Conservation (phyloP, 2,797 vertebrate genomes). For the Phrynocephalus vlangalii region DNA sequence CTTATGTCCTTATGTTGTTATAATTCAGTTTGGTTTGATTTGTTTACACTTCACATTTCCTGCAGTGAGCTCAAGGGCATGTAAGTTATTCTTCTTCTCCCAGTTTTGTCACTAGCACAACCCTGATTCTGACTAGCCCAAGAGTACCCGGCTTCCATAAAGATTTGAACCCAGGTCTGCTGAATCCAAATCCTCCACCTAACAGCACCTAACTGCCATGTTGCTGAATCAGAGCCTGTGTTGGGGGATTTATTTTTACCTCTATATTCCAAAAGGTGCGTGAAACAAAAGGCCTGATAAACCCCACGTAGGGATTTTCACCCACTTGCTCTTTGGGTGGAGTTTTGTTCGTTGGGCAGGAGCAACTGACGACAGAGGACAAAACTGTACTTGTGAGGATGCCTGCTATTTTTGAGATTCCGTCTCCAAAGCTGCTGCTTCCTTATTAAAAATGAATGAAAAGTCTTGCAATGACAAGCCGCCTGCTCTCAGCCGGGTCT, state of each 20-base stretch:
- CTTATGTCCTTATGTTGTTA: too few species aligned
- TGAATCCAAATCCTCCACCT: too few species aligned
- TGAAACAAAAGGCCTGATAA: not conserved
- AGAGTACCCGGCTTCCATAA: too few species aligned
- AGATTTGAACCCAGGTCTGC: not conserved
- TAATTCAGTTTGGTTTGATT: too few species aligned
- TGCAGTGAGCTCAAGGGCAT: not conserved
- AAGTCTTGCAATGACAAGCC: not conserved
- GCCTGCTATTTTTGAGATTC: conserved; percentile 12
- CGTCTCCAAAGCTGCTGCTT: not conserved
- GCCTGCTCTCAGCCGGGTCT: not conserved
- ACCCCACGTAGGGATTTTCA: not conserved
- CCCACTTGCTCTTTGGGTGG: not conserved
- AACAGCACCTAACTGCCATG: too few species aligned
- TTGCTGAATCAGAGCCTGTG: not conserved
- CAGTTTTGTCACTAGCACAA: not conserved
- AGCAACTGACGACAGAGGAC: not conserved
- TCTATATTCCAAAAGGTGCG: not conserved
- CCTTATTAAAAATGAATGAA: conserved; percentile 41
- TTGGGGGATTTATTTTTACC: too few species aligned
- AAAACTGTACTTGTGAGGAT: not conserved
- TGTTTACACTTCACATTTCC: not conserved
- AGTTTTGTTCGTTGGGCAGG: not conserved
- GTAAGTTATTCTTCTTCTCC: not conserved
- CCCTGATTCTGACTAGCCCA: not conserved